A percentile compares a stretch with the other conserved stretches of the same genome.
These are phyloP conservation scores for Philopedon plagiatum DNA, from an alignment of 2,888 invertebrate genomes.

Conservation along the genomic window DNA sequence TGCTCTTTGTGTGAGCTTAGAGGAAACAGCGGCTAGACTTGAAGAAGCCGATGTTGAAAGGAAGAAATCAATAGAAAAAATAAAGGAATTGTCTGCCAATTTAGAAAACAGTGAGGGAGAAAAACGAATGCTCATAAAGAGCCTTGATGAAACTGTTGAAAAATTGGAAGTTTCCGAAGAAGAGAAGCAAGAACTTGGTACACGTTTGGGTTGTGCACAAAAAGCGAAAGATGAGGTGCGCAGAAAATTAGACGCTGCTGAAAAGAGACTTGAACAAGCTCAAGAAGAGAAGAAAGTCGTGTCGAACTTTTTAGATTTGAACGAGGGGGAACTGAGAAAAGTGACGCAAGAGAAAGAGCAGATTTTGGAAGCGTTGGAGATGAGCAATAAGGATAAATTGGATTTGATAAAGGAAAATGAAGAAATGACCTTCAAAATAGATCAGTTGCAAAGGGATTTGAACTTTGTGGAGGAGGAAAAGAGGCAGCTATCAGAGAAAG, in stretches of 20 bases:
- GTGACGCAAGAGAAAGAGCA: conserved; percentile 53
- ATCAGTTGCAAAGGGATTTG: background rate
- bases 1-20: conserved; percentile 1
- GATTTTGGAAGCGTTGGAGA: conserved; percentile 53
- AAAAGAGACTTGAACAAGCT: conserved; percentile 22
- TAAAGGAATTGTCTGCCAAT: conserved; percentile 4
- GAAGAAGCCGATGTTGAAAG: conserved; percentile 16
- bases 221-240: background rate
- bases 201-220: background rate
- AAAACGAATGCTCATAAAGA: conserved; percentile 19
- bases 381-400: conserved; percentile 53
- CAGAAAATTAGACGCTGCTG: conserved; percentile 33
- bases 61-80: background rate
- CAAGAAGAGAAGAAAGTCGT: conserved; percentile 53
- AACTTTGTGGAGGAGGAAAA: conserved; percentile 33
- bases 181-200: background rate
- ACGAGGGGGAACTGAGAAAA: conserved; percentile 52
- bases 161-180: conserved; percentile 19
- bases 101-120: conserved; percentile 12
- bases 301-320: conserved; percentile 54
- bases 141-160: conserved; percentile 30
- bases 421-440: conserved; percentile 6
- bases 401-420: conserved; percentile 39
- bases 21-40: conserved; percentile 21
- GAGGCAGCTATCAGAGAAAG: background rate